Conservation (phyloP, 2,797 vertebrate genomes). For the Melanotaenia boesemani region DNA sequence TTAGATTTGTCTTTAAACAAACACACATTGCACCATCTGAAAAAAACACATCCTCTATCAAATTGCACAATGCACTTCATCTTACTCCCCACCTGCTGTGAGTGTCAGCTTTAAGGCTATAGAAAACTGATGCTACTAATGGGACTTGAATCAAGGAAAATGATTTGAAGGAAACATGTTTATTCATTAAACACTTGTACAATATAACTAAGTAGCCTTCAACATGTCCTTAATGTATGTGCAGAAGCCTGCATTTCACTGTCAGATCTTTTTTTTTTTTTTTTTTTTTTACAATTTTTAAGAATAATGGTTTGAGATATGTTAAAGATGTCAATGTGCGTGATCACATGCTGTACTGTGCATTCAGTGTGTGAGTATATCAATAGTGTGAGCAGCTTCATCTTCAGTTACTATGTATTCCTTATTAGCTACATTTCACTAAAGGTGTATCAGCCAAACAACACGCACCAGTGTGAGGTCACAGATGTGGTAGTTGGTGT, state of each 20-base stretch:
- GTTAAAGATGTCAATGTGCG: background rate
- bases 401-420: background rate
- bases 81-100: constrained; percentile 7
- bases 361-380: background rate
- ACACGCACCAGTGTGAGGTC: background rate
- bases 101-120: background rate
- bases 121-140: background rate
- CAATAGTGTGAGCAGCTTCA: background rate
- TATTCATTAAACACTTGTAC: background rate
- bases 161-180: background rate
- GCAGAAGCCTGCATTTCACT: constrained; percentile 17
- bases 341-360: background rate
- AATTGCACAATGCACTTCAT: constrained; percentile 5
- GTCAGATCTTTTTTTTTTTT: background rate
- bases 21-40: constrained; percentile 31
- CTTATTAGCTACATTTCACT: constrained; percentile 5
- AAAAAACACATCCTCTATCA: constrained; percentile 16
- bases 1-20: constrained; percentile 10
- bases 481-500: background rate
- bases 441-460: background rate
- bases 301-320: constrained; percentile 9
- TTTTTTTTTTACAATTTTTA: background rate
- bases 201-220: background rate
- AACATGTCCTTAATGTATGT: constrained; percentile 1
- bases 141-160: background rate